These are phyloP conservation scores for Peromyscus maniculatus DNA, from an alignment of 2,113 vertebrate genomes.

Conservation along the genomic window DNA sequence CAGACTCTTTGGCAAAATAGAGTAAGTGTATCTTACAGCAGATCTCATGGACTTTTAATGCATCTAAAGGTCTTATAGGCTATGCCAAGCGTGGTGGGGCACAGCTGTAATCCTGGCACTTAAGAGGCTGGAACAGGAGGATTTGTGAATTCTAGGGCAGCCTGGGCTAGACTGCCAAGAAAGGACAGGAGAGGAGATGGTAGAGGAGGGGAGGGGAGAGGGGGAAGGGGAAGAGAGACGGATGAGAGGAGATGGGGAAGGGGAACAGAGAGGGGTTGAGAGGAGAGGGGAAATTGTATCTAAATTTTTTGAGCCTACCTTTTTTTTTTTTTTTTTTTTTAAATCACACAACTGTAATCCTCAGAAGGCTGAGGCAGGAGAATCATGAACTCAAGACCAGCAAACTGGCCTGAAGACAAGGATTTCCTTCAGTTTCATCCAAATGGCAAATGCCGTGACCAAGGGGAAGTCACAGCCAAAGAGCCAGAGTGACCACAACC, in stretches of 20 bases:
- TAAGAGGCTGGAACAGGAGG: neutral
- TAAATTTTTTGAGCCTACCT: slow-evolving; percentile 7
- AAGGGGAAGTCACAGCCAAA: neutral
- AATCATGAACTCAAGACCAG: neutral
- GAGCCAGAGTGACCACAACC: neutral
- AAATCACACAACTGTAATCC: neutral
- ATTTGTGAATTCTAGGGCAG: neutral
- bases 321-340: neutral
- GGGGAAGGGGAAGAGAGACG: neutral
- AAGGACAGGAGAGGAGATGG: neutral
- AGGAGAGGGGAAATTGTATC: neutral
- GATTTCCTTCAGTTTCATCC: neutral
- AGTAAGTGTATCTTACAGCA: slow-evolving; percentile 33
- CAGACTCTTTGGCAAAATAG: slow-evolving; percentile 54
- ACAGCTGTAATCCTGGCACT: neutral
- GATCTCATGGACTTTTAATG: neutral
- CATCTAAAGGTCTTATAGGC: slow-evolving; percentile 37
- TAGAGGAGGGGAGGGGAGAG: neutral
- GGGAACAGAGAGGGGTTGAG: neutral
- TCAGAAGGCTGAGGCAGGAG: neutral
- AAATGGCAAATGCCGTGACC: neutral
- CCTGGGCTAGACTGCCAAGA: neutral
- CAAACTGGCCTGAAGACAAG: neutral
- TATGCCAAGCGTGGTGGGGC: neutral
- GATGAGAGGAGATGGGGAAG: neutral